phyloP scores from a whole-genome alignment of 2,797 vertebrate species.

The Microcaecilia unicolor region DNA sequence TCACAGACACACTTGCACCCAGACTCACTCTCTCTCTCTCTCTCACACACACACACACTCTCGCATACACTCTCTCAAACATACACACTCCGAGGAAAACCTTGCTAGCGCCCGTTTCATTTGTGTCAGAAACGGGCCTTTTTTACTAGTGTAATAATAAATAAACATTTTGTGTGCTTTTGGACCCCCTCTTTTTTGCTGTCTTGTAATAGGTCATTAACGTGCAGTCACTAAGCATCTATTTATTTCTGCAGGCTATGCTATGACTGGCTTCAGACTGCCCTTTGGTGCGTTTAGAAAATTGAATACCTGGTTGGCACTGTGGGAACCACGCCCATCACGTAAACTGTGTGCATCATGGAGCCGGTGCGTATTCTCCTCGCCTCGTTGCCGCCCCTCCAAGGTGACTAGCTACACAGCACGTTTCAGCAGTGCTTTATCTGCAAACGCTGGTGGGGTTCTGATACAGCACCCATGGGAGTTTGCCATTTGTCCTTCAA shows the following conservation, averaged over 20 bases:
- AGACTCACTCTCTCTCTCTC: too few species aligned
- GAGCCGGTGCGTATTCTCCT: conserved; percentile 29
- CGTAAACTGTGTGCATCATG: conserved; percentile 26
- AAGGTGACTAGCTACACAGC: conserved; percentile 22
- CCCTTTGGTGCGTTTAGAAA: conserved; percentile 40
- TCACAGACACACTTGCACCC: too few species aligned
- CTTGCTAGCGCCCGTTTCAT: too few species aligned
- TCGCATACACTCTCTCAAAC: too few species aligned
- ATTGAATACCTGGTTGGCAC: conserved; percentile 37
- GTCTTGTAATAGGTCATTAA: too few species aligned
- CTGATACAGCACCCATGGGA: conserved; percentile 29
- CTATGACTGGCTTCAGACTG: conserved; percentile 43
- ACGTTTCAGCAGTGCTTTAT: conserved; percentile 22
- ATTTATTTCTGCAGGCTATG: conserved; percentile 35
- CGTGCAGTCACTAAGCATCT: background rate
- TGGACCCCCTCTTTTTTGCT: too few species aligned
- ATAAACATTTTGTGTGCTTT: too few species aligned
- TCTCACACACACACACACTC: too few species aligned
- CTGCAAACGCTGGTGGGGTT: conserved; percentile 21
- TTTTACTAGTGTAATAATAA: too few species aligned
- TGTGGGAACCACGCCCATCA: conserved; percentile 36
- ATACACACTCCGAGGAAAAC: too few species aligned
- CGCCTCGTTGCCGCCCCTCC: conserved; percentile 31
- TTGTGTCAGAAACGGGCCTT: too few species aligned
- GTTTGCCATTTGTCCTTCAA: conserved; percentile 39